Conservation (phyloP, 2,888 invertebrate species). For the Carabus problematicus region DNA sequence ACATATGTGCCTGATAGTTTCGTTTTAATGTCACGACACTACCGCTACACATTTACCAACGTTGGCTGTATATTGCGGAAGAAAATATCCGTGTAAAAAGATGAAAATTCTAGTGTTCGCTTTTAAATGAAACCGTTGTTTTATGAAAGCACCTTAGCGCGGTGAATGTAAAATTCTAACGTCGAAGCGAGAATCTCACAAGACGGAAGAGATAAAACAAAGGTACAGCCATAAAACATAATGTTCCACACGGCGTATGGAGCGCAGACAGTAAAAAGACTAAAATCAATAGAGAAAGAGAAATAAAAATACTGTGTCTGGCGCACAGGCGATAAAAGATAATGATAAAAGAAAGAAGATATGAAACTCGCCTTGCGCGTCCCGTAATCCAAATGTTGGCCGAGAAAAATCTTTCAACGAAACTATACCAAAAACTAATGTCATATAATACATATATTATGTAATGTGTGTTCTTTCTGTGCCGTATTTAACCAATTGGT, state of each 20-base stretch:
- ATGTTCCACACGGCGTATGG: slow-evolving; percentile 45
- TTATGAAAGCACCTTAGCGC: neutral
- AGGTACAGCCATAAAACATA: slow-evolving; percentile 43
- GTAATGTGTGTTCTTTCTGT: too few relatives aligned
- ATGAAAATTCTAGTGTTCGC: neutral
- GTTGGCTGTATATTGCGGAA: neutral
- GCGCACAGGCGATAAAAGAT: slow-evolving; percentile 44
- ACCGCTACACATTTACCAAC: neutral
- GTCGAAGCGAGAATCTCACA: slow-evolving; percentile 15
- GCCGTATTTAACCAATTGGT: too few relatives aligned
- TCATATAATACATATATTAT: too few relatives aligned
- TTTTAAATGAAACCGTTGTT: slow-evolving; percentile 7
- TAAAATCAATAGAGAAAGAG: slow-evolving; percentile 50
- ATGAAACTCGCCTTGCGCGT: slow-evolving; percentile 15
- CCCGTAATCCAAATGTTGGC: neutral
- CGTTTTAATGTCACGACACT: too few relatives aligned
- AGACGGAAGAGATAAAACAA: slow-evolving; percentile 36
- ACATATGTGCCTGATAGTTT: neutral
- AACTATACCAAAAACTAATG: too few relatives aligned
- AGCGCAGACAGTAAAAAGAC: slow-evolving; percentile 48
- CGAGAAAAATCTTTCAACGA: neutral
- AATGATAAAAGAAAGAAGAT: slow-evolving; percentile 44
- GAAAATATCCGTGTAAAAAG: neutral
- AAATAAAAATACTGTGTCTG: slow-evolving; percentile 47
- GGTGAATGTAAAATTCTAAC: neutral